These are phyloP conservation scores for Gymnarchus niloticus DNA, from an alignment of 2,113 vertebrate genomes.

Conservation along the genomic window DNA sequence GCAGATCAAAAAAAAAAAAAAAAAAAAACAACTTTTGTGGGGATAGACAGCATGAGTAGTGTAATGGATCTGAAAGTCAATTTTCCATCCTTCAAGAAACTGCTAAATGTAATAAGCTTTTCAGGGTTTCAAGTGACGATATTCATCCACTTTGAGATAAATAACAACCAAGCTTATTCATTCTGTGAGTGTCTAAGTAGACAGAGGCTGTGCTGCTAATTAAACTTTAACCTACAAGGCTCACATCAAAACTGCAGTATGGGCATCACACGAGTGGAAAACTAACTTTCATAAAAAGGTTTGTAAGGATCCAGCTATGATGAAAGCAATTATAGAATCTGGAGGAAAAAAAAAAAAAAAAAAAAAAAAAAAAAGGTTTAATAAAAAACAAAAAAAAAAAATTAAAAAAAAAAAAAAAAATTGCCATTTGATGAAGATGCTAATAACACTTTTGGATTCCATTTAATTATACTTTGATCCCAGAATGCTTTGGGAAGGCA, in stretches of 20 bases:
- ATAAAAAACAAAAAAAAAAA: background rate
- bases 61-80: background rate
- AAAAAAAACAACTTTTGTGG: background rate
- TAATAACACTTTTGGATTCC: background rate
- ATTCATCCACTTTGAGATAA: background rate
- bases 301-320: background rate
- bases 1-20: background rate
- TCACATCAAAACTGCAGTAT: background rate
- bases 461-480: background rate
- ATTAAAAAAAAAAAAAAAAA: background rate
- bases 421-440: background rate
- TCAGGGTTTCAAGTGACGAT: background rate
- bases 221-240: background rate
- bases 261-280: background rate
- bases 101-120: background rate
- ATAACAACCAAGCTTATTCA: background rate
- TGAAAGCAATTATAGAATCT: background rate
- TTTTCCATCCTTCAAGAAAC: too few relatives aligned
- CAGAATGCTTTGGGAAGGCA: constrained; percentile 8
- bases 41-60: background rate
- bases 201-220: background rate
- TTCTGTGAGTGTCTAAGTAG: background rate
- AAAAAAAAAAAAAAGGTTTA: background rate
- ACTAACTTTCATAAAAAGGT: background rate
- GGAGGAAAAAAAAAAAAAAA: background rate